A percentile compares a stretch with the other conserved stretches of the same genome.
Conservation (phyloP, 92 coral and sea anemone genomes). For the Bergia sp. region DNA sequence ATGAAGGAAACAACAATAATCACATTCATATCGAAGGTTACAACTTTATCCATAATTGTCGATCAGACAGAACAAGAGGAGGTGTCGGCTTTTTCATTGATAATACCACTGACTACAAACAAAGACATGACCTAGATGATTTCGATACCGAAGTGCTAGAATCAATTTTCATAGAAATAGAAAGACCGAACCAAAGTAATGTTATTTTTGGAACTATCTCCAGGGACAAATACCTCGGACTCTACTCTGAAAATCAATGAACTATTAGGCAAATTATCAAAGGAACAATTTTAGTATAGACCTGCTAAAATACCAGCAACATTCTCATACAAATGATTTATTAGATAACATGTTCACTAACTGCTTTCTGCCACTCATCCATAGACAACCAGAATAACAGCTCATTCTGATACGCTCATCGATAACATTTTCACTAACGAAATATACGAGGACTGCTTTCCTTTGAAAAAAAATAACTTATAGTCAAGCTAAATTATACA, state of each 20-base stretch:
- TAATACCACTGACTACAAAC: too few relatives aligned
- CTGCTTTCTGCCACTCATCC: not conserved
- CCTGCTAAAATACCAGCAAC: not conserved
- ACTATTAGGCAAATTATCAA: not conserved
- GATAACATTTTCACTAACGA: not conserved
- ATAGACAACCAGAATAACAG: conserved; percentile 1
- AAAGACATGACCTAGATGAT: not conserved
- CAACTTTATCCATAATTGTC: too few relatives aligned
- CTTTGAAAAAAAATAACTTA: not conserved
- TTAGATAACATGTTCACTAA: not conserved
- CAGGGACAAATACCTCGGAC: not conserved
- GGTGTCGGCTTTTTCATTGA: too few relatives aligned
- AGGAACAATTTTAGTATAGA: not conserved
- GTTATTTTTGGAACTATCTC: not conserved
- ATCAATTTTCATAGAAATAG: not conserved
- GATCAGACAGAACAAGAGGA: too few relatives aligned
- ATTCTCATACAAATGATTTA: not conserved
- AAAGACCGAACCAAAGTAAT: not conserved
- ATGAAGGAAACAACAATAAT: not conserved
- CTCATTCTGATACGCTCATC: not conserved
- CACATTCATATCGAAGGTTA: too few relatives aligned
- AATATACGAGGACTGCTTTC: not conserved
- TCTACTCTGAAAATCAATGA: not conserved
- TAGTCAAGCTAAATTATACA: too few relatives aligned
- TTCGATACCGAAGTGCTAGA: not conserved